Evolutionary conservation across 2,888 invertebrate genomes (phyloP), one percentile per base, ranked within the genome.

Genomic region (Lycaena phlaeas): DNA sequence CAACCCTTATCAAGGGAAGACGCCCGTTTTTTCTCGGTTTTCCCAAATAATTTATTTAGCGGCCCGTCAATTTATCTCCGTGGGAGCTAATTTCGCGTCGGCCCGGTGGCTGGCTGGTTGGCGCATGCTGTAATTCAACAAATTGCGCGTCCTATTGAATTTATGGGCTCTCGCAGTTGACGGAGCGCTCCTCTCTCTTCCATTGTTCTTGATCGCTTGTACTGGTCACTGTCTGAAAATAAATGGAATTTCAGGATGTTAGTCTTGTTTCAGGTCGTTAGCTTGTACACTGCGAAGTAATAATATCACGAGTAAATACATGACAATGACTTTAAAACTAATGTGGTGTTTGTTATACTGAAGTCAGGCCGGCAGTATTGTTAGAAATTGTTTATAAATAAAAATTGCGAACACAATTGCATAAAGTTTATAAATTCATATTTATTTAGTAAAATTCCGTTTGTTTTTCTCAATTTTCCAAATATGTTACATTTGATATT

Each of bases 21-120:
- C 68, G 79, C 70, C 68, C 70, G 77, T 81, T 84, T 84, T 84
- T 82, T 79, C 81, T 78, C 78, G 82, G 81, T 82, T 82, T 82
- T 82, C 82, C 82, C 82, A 81, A 84, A 84, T 84, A 82, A 84
- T 84, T 84, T 84, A 84, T 84, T 84, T 82, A 81, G 81, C 79
- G 68, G 76, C 53, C 73, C 63, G 70, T 81, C 84, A 79, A 84
- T 84, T 82, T 82, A 82, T 82, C 82, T 81, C 78, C 68, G 75
- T 68, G 77, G 76, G 77, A 79, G 84, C 84, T 84, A 84, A 84
- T 84, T 84, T 82, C 76, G 75, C 76, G 81, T 74, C 76, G 74
- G 79, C 64, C 77, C 77, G 81, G 81, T 77, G 81, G 81, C 76
- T 73, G 77, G 68, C 64, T 74, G 77, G 68, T 64, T 74, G 77